phyloP scores from a whole-genome alignment of 2,797 vertebrate genomes.

The Tauraco hartlaubi region DNA sequence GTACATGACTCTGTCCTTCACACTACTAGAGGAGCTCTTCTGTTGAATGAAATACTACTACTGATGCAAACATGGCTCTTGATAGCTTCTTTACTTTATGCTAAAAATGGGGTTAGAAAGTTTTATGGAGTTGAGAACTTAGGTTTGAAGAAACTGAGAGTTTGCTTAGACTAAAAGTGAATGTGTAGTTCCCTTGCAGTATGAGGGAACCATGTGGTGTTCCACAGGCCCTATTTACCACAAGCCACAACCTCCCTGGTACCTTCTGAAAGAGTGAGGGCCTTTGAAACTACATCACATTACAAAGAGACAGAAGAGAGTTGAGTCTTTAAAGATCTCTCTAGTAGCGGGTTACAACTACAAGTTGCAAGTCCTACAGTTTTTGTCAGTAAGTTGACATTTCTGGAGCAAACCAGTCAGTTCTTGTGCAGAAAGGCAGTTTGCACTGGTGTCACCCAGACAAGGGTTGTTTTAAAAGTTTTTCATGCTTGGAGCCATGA shows the following conservation, averaged over 20 bases:
- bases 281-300: background rate
- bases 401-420: background rate
- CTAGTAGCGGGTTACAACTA: background rate
- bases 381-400: background rate
- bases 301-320: background rate
- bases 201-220: background rate
- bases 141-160: background rate
- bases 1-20: background rate
- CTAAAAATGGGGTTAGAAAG: background rate
- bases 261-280: background rate
- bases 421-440: background rate
- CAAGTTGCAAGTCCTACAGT: background rate
- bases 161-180: background rate
- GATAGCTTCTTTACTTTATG: background rate
- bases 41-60: background rate
- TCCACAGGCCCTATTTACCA: background rate
- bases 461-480: background rate
- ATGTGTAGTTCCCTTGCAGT: background rate
- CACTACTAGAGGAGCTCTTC: background rate
- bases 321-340: background rate
- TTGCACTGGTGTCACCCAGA: background rate
- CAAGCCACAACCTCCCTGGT: background rate
- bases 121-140: background rate
- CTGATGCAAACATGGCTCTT: background rate
- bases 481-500: background rate